A percentile compares a stretch with the other conserved stretches of the same genome.
phyloP scores from a whole-genome alignment of 1,140 invertebrate species.

The Asbolus verrucosus region DNA sequence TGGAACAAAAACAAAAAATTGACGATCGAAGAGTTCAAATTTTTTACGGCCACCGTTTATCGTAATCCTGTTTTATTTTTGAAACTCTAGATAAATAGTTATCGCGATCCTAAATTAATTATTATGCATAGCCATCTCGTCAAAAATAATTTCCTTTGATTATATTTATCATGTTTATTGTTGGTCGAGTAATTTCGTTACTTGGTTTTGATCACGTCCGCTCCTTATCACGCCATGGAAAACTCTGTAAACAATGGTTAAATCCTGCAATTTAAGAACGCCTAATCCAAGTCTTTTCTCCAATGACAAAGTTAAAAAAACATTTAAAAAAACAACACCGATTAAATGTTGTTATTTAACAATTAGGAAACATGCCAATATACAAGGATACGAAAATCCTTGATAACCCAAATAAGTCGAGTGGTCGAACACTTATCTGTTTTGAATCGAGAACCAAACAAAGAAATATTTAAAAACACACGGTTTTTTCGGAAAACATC shows the following conservation, averaged over 20 bases:
- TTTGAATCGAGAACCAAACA: too few species aligned
- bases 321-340: too few species aligned
- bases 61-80: conserved; percentile 25
- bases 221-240: conserved; percentile 4
- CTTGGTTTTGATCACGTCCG: conserved; percentile 31
- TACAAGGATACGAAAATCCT: too few species aligned
- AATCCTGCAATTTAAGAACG: neutral
- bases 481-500: too few species aligned
- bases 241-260: conserved; percentile 25
- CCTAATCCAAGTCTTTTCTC: neutral
- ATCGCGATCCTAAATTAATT: conserved; percentile 16
- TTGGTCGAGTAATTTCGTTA: conserved; percentile 35
- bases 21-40: neutral
- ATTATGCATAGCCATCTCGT: conserved; percentile 25
- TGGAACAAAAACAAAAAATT: neutral
- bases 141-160: conserved; percentile 37
- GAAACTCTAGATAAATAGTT: neutral
- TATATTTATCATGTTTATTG: conserved; percentile 24
- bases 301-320: too few species aligned
- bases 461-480: too few species aligned
- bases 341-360: neutral
- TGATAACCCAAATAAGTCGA: neutral
- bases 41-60: conserved; percentile 8
- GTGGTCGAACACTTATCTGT: too few species aligned
- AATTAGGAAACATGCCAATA: neutral